Conservation (phyloP, 2,797 vertebrate species). For the Poliocrania exsul region DNA sequence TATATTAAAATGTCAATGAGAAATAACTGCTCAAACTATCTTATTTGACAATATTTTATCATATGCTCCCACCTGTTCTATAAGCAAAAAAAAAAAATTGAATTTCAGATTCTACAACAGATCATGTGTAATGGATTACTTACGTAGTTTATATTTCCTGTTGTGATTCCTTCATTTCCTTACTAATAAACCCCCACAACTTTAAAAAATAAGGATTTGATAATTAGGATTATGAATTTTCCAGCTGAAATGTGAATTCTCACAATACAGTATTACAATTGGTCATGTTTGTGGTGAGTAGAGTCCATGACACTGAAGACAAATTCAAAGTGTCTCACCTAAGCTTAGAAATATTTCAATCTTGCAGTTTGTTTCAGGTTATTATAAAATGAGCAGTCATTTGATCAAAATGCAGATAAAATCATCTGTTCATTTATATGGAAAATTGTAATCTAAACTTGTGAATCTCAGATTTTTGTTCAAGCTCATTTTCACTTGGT, state of each 20-base stretch:
- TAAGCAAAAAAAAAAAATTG: not conserved
- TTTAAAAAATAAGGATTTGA: not conserved
- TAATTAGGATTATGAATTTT: not conserved
- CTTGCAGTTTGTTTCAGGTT: not conserved
- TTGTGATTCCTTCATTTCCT: not conserved
- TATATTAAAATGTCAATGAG: not conserved
- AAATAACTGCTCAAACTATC: not conserved
- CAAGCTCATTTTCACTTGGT: not conserved
- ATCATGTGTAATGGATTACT: not conserved
- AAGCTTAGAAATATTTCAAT: not conserved
- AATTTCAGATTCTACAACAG: not conserved
- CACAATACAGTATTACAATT: not conserved
- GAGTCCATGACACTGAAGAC: not conserved
- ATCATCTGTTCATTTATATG: not conserved
- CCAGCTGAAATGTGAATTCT: not conserved
- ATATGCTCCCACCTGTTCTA: not conserved
- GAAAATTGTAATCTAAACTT: not conserved
- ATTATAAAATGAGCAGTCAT: not conserved
- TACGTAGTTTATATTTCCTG: not conserved
- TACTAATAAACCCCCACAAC: rapidly evolving
- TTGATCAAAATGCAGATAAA: not conserved
- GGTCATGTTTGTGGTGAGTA: not conserved
- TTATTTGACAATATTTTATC: not conserved
- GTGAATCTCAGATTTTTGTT: not conserved
- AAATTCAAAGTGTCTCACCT: not conserved